phyloP scores from a whole-genome alignment of 1,140 invertebrate species.

The Hylyphantes graminicola region DNA sequence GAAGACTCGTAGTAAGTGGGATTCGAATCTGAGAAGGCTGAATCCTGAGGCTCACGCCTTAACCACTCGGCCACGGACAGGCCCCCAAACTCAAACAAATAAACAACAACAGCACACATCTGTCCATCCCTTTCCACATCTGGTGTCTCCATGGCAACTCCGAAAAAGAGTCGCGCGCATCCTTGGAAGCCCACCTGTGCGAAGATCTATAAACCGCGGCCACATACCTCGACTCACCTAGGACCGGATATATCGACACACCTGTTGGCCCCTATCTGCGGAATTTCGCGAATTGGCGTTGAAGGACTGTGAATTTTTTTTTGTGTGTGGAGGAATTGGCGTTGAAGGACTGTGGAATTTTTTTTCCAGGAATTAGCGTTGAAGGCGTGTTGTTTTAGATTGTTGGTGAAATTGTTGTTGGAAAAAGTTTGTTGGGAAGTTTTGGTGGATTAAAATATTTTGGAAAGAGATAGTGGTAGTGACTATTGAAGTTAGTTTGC shows the following conservation, averaged over 20 bases:
- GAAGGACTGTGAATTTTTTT: background rate
- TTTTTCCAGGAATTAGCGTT: background rate
- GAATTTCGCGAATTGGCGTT: background rate
- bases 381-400: background rate
- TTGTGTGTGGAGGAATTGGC: background rate
- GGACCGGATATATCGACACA: slow-evolving; percentile 18
- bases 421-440: background rate
- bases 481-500: too few relatives aligned
- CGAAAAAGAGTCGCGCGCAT: slow-evolving; percentile 50
- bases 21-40: too few relatives aligned
- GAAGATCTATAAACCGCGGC: slow-evolving; percentile 49
- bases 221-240: slow-evolving; percentile 56
- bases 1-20: too few relatives aligned
- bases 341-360: background rate
- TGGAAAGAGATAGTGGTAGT: too few relatives aligned
- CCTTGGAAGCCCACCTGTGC: slow-evolving; percentile 47
- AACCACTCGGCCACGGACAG: too few relatives aligned
- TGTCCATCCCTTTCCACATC: slow-evolving; percentile 19
- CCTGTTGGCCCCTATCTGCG: slow-evolving; percentile 35
- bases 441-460: too few relatives aligned
- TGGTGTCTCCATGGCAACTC: slow-evolving; percentile 35
- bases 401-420: background rate
- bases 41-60: too few relatives aligned
- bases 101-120: too few relatives aligned
- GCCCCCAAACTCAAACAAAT: too few relatives aligned